phyloP scores from a whole-genome alignment of 2,113 vertebrate genomes.

The Scolopax mira region DNA sequence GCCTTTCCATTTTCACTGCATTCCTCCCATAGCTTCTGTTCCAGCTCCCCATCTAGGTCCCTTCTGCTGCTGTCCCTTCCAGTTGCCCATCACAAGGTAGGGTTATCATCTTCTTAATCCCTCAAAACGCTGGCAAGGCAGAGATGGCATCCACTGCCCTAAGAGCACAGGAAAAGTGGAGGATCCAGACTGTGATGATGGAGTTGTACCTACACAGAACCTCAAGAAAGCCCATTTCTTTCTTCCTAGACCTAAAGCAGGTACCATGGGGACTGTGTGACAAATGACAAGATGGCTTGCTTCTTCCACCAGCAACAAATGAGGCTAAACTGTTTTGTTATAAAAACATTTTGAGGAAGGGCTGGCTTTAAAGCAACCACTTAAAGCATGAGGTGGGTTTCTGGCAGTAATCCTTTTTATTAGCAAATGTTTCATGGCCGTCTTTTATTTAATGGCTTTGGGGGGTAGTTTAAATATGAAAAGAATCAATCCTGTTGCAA shows the following conservation, averaged over 20 bases:
- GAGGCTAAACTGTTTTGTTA: background rate
- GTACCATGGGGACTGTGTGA: background rate
- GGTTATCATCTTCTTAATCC: background rate
- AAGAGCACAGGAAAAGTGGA: background rate
- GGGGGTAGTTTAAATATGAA: conserved; percentile 1
- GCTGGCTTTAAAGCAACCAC: background rate
- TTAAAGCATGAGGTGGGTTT: background rate
- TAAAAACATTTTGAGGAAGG: background rate
- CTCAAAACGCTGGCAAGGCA: background rate
- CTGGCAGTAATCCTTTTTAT: conserved; percentile 13
- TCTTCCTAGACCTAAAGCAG: background rate
- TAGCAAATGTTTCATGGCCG: background rate
- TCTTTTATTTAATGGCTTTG: conserved; percentile 15
- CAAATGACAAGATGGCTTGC: background rate
- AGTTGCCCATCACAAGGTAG: background rate
- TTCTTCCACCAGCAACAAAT: background rate
- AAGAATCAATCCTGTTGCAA: background rate
- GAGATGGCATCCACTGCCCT: background rate
- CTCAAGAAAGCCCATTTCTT: background rate
- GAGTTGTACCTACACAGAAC: background rate
- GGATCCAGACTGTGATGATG: background rate
- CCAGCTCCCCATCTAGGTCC: background rate
- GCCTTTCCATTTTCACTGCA: background rate
- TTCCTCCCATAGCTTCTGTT: background rate
- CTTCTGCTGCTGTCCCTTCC: background rate